A percentile compares a stretch with the other conserved stretches of the same genome.
phyloP scores from a whole-genome alignment of 2,888 invertebrate genomes.

The Saturnia pavonia region DNA sequence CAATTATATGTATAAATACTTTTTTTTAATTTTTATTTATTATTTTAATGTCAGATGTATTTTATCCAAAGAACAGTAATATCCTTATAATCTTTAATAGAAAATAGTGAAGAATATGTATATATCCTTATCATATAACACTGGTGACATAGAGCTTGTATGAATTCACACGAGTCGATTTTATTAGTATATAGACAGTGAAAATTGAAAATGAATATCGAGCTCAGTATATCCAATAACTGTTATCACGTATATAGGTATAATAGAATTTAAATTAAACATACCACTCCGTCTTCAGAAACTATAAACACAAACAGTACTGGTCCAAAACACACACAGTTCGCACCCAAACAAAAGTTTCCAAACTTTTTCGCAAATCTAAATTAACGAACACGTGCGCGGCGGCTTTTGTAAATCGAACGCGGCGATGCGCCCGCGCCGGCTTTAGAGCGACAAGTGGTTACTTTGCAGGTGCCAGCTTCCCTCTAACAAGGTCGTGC shows the following conservation, averaged over 20 bases:
- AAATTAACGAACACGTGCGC: constrained; percentile 59
- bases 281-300: constrained; percentile 56
- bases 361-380: constrained; percentile 34
- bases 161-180: background rate
- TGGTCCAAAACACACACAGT: constrained; percentile 64
- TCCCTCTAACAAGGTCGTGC: constrained; percentile 80
- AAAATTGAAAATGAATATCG: background rate
- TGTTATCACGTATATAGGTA: background rate
- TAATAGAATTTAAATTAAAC: constrained; percentile 33
- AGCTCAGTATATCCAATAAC: background rate
- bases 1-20: background rate
- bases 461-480: constrained; percentile 73
- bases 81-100: no score
- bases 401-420: constrained; percentile 48
- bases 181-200: background rate
- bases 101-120: no score
- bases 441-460: constrained; percentile 73
- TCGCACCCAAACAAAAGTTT: constrained; percentile 62
- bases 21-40: background rate
- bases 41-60: background rate
- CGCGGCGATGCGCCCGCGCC: constrained; percentile 74
- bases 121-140: no score
- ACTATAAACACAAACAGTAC: constrained; percentile 46
- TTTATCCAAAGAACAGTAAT: background rate
- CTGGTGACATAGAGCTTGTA: no score